A percentile compares a stretch with the other conserved stretches of the same genome.
Conservation (phyloP, 2,797 vertebrate genomes). For the Mormyrops attenuatus region DNA sequence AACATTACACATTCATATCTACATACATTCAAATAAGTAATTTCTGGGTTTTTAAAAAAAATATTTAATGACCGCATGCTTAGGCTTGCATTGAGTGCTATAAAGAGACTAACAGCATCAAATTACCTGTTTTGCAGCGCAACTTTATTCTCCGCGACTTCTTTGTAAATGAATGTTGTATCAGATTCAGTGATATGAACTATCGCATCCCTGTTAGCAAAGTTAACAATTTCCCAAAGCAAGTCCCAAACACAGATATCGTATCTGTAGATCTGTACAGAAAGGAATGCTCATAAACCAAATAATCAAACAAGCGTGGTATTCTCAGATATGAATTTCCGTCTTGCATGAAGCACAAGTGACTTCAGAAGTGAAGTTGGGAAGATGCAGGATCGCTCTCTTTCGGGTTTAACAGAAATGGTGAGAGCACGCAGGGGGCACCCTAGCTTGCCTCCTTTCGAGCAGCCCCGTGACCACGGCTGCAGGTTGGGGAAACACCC, state of each 20-base stretch:
- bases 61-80: not conserved
- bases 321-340: not conserved
- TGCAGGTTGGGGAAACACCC: conserved; percentile 1
- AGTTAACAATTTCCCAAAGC: not conserved
- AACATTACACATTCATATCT: not conserved
- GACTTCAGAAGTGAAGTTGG: not conserved
- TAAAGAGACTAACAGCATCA: not conserved
- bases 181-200: not conserved
- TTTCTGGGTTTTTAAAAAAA: not conserved
- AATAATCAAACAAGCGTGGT: not conserved
- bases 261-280: not conserved
- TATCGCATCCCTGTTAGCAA: not conserved
- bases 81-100: not conserved
- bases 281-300: not conserved
- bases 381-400: not conserved
- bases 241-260: not conserved
- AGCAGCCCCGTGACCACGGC: not conserved
- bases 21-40: not conserved
- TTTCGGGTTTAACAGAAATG: not conserved
- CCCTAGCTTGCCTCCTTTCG: not conserved
- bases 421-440: not conserved
- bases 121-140: not conserved
- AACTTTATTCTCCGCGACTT: not conserved
- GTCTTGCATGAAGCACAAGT: not conserved
- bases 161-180: not conserved